A percentile compares a stretch with the other conserved stretches of the same genome.
Evolutionary conservation across 1,140 invertebrate genomes (phyloP).

Genomic region (Macrobrachium nipponense): DNA sequence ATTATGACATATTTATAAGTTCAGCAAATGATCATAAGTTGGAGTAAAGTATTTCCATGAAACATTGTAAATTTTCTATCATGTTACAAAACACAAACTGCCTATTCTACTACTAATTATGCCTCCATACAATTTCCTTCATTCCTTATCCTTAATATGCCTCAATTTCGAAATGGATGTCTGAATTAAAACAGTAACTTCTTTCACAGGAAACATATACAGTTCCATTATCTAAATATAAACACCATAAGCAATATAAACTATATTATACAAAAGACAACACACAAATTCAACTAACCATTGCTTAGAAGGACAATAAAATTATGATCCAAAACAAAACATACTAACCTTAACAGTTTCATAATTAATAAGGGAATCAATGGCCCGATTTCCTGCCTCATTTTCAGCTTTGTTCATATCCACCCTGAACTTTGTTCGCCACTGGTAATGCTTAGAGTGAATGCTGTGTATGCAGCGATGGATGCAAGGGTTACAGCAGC

Average conservation of each 20-base stretch:
- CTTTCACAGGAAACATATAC: too few relatives aligned
- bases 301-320: neutral
- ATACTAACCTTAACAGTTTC: conserved; percentile 94
- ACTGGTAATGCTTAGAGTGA: conserved; percentile 94
- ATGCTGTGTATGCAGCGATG: conserved; percentile 88
- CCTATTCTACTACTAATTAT: too few relatives aligned
- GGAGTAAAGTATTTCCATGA: neutral
- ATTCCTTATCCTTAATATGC: too few relatives aligned
- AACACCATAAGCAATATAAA: too few relatives aligned
- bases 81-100: neutral
- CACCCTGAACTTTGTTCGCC: conserved; percentile 96
- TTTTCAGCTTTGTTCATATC: conserved; percentile 99
- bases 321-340: neutral
- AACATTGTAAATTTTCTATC: neutral
- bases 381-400: conserved; percentile 96
- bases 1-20: conserved; percentile 60
- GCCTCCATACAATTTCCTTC: too few relatives aligned
- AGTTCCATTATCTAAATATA: too few relatives aligned
- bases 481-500: conserved; percentile 90
- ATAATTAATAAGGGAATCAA: conserved; percentile 99
- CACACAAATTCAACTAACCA: too few relatives aligned
- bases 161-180: too few relatives aligned
- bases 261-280: too few relatives aligned
- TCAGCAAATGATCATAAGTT: conserved; percentile 31
- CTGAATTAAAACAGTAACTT: too few relatives aligned